Conservation (phyloP, 1,140 invertebrate species). For the Drosophila albomicans region DNA sequence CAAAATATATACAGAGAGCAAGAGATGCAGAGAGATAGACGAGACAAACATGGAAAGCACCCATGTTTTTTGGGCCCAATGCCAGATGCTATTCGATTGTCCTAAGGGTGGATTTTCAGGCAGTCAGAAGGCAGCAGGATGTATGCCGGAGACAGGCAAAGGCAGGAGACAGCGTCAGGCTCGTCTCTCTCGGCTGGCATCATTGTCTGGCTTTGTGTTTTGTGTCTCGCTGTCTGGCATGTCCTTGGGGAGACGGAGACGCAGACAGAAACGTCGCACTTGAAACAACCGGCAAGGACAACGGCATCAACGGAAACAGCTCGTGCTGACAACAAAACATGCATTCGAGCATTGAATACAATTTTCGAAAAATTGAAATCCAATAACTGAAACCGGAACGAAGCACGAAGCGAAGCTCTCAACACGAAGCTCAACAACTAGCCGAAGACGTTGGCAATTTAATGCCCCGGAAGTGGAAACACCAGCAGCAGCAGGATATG, state of each 20-base stretch:
- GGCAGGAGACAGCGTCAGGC: slow-evolving; percentile 16
- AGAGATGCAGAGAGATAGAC: slow-evolving; percentile 44
- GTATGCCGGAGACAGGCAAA: slow-evolving; percentile 20
- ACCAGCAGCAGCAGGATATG: slow-evolving; percentile 26
- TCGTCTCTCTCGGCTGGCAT: slow-evolving; percentile 29
- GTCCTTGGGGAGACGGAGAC: slow-evolving; percentile 24
- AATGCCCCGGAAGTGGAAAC: slow-evolving; percentile 30
- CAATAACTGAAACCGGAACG: slow-evolving; percentile 58
- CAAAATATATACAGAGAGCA: slow-evolving; percentile 59
- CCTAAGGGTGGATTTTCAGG: slow-evolving; percentile 60
- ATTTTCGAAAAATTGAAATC: slow-evolving; percentile 60
- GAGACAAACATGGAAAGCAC: slow-evolving; percentile 25
- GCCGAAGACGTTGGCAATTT: slow-evolving; percentile 21
- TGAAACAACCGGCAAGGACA: slow-evolving; percentile 50
- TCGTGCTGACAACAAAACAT: slow-evolving; percentile 46
- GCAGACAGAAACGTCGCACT: slow-evolving; percentile 15
- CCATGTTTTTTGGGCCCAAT: slow-evolving; percentile 26
- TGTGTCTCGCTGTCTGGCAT: slow-evolving; percentile 31
- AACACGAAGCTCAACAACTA: slow-evolving; percentile 1
- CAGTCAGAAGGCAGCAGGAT: slow-evolving; percentile 18
- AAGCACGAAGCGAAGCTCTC: slow-evolving; percentile 15
- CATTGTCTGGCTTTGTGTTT: slow-evolving; percentile 1
- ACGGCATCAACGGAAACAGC: slow-evolving; percentile 49
- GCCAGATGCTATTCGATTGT: slow-evolving; percentile 45
- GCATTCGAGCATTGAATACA: slow-evolving; percentile 50